Base-by-base conservation (phyloP, 2,888 invertebrate genomes). In the Pantelozetes paolii region DNA sequence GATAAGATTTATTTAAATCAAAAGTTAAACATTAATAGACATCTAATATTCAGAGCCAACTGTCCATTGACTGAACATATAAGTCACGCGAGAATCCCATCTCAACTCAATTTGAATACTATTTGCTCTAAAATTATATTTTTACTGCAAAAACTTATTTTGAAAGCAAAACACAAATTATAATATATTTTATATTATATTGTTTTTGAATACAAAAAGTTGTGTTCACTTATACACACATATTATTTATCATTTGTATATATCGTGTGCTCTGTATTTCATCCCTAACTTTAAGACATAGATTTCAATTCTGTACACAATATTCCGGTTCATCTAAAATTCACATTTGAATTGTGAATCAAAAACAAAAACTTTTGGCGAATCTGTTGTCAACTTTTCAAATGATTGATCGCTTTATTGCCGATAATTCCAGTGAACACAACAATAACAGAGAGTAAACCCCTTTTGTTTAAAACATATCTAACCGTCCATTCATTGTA, bases 1-100 rank as follows among this genome's bases (percentile, higher is more conserved):
- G 54, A 54, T 26, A 23, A n/a, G n/a, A 9, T 18, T 50, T 50
- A 20, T 50, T 23, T 11, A 23, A 15, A 54, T 54, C 20, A 26
- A 6, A 54, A 54, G 23, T 6, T 54, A 18, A 45, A 45, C 13
- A n/a, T 11, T 45, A 11, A 54, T 54, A 54, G 5, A 26, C 26
- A 54, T 54, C 23, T 54, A 54, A 54, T 54, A 54, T 54, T 54
- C 54, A 54, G 26, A 54, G 5, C 54, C 26, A 26, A n/a, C 13
- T 54, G 54, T 54, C 54, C 54, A 26, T 23, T 23, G 5, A 54
- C 26, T 26, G n/a, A 26, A 26, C 26, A 54, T 23, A 9, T 50
- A 54, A 54, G 54, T 54, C 54, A 54, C 54, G 54, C 54, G 15
- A 54, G 15, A 54, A 26, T 54, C 54, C 26, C 54, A 54, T 54